Conservation (phyloP, 2,113 vertebrate species). For the Cynopterus brachyotis region DNA sequence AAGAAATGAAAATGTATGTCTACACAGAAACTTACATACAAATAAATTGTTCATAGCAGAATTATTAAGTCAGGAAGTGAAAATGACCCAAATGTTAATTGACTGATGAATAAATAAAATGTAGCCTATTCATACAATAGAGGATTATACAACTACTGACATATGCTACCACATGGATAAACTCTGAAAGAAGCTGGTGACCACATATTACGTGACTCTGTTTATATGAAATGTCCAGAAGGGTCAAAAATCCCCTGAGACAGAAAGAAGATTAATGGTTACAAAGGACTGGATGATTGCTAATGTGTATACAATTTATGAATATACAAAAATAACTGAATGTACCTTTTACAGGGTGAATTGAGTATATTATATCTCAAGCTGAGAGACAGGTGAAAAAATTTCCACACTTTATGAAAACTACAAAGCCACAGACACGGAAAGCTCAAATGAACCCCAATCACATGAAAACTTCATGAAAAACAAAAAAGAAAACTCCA, state of each 20-base stretch:
- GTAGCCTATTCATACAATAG: neutral
- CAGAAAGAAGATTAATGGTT: neutral
- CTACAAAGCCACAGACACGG: neutral
- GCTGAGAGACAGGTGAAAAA: neutral
- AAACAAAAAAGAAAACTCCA: neutral
- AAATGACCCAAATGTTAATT: neutral
- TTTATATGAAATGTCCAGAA: neutral
- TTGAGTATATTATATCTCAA: neutral
- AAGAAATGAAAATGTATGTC: neutral
- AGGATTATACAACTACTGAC: neutral
- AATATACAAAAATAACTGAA: neutral
- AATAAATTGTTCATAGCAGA: neutral
- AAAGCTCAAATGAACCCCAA: neutral
- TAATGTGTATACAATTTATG: neutral
- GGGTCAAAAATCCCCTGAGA: neutral
- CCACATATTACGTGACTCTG: neutral
- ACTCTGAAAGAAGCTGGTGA: neutral
- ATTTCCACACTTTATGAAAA: neutral
- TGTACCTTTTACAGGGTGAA: neutral
- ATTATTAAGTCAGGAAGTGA: neutral
- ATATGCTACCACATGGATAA: neutral
- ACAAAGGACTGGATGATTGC: neutral
- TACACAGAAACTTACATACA: neutral
- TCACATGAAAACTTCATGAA: neutral
- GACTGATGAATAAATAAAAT: neutral